These are phyloP conservation scores for Gymnoscopelus microlampas DNA, from an alignment of 2,797 vertebrate genomes.

Conservation along the genomic window DNA sequence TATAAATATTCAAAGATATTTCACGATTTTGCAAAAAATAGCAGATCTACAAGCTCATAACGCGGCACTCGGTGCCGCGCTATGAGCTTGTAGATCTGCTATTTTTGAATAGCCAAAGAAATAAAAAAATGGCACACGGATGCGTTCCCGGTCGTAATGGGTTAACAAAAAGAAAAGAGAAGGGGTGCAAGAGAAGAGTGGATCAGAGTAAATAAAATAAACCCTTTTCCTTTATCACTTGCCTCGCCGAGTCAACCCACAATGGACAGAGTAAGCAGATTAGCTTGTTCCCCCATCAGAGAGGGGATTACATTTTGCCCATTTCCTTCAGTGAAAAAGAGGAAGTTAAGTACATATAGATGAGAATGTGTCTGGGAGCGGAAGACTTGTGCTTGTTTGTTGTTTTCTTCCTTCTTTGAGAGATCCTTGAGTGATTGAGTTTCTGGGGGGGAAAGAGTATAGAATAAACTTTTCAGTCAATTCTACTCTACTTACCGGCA, in stretches of 20 bases:
- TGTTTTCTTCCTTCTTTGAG: slow-evolving; percentile 5
- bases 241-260: slow-evolving; percentile 67
- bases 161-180: slow-evolving; percentile 41
- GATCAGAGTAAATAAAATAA: slow-evolving; percentile 61
- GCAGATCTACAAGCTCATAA: no score
- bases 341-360: slow-evolving; percentile 47
- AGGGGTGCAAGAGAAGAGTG: slow-evolving; percentile 36
- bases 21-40: no score
- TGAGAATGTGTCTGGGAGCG: slow-evolving; percentile 58
- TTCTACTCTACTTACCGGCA: slow-evolving; percentile 7
- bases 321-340: slow-evolving; percentile 39
- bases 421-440: slow-evolving; percentile 59
- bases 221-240: slow-evolving; percentile 69
- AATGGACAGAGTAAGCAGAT: slow-evolving; percentile 74
- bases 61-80: no score
- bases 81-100: no score
- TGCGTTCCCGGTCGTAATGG: no score
- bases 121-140: no score
- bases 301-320: slow-evolving; percentile 69
- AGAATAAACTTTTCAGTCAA: neutral
- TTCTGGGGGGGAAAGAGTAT: slow-evolving; percentile 16
- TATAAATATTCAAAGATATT: no score
- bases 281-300: slow-evolving; percentile 73
- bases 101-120: no score
- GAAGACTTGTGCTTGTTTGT: slow-evolving; percentile 47